Evolutionary conservation across 2,888 invertebrate species (phyloP), one percentile per base, ranked within the genome.

Genomic region (Ichneumon xanthorius): DNA sequence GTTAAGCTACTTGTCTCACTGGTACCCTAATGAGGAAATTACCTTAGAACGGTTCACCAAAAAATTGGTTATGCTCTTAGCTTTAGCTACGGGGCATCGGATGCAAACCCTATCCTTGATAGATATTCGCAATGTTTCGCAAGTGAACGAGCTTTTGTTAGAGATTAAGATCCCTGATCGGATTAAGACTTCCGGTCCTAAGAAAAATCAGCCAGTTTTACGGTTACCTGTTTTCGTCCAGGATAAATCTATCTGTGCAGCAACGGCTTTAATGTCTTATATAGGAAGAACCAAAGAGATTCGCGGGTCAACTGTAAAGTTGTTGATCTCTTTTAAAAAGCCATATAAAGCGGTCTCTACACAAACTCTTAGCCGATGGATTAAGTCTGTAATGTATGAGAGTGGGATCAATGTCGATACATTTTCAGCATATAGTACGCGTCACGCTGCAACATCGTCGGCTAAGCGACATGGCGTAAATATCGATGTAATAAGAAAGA

Each of bases 361-460:
- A 6, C 82, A 82, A 1, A 76, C 86, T 0, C 58, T 88, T 5
- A 84, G 87, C 33, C 50, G 87, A 37, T 88, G 88, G 87, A 78
- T 88, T 6, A 87, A 85, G 65, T 11, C 22, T 6, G 22, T 45
- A 0, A 67, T 88, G 65, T 14, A 1, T 0, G 55, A 82, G 5
- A 45, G 78, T 5, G 81, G 79, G n/a, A 55, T 85, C 11, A 55
- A 82, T 50, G 37, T 58, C 22, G 55, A 63, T 22, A 71, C 37
- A 7, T 87, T 82, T 37, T 50, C 81, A 2, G 88, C 83, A 0
- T 82, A 86, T 45, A 85, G 82, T 33, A 88, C 86, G 14, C 68
- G 87, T 9, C 88, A 87, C 70, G 87, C 87, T 14, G 82, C 86
- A 9, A 87, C 87, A 0, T 88, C 86, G 6, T 80, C 81, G 3